Conservation (phyloP, 92 coral and sea anemone species). For the Epizoanthus rinbou region DNA sequence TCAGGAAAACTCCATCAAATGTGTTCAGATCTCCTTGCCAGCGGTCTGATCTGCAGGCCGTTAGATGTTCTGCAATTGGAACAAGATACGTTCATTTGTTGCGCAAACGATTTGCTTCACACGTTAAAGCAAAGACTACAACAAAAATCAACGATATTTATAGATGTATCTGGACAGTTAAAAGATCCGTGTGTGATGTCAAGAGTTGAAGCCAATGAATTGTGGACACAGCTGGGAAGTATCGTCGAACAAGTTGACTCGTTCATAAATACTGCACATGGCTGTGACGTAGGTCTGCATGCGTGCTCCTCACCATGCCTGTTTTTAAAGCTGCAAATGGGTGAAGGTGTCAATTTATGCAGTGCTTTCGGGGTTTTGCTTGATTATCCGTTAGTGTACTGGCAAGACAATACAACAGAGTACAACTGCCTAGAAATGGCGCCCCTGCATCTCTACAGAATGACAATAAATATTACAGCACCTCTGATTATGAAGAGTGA, state of each 20-base stretch:
- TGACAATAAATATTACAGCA: conserved; percentile 8
- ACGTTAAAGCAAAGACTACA: conserved; percentile 6
- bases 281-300: not conserved
- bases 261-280: too few relatives aligned
- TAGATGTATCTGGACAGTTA: conserved; percentile 37
- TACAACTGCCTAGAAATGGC: conserved; percentile 40
- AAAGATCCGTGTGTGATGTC: conserved; percentile 3
- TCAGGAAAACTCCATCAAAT: conserved; percentile 25
- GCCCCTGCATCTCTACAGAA: conserved; percentile 21
- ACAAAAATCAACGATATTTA: conserved; percentile 6
- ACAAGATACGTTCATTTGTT: conserved; percentile 29
- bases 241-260: not conserved
- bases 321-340: not conserved
- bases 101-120: not conserved
- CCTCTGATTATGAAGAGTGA: not conserved
- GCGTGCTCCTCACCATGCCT: not conserved
- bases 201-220: not conserved
- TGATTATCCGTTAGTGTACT: conserved; percentile 30
- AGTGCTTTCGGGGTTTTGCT: conserved; percentile 37
- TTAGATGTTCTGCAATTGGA: conserved; percentile 17
- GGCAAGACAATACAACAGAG: conserved; percentile 25
- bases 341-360: conserved; percentile 1
- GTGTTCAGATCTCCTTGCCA: conserved; percentile 41
- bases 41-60: conserved; percentile 9
- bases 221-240: not conserved